These are phyloP conservation scores for Zygogramma bicolorata DNA, from an alignment of 2,888 invertebrate species.

Conservation along the genomic window DNA sequence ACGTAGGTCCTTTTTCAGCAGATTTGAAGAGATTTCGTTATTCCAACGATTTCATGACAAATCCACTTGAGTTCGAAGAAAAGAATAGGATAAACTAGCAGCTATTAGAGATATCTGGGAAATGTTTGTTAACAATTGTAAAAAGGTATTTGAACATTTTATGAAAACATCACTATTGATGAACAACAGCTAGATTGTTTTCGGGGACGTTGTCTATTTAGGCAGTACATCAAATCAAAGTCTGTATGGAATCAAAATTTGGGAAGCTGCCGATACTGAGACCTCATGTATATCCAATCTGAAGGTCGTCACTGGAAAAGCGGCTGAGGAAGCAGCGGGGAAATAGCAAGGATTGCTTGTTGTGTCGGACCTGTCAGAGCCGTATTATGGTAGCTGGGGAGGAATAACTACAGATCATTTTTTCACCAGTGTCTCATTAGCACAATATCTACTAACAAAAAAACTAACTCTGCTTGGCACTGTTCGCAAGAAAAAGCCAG, in stretches of 20 bases:
- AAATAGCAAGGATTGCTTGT: constrained; percentile 39
- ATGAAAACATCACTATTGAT: constrained; percentile 42
- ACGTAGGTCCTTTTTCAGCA: constrained; percentile 19
- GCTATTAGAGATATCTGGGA: constrained; percentile 32
- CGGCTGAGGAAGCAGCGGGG: constrained; percentile 20
- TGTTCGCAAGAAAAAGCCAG: constrained; percentile 27
- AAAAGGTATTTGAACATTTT: constrained; percentile 35
- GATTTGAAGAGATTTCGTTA: constrained; percentile 21
- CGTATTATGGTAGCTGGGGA: constrained; percentile 30
- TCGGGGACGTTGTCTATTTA: constrained; percentile 40
- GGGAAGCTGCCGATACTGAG: constrained; percentile 41
- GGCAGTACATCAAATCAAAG: constrained; percentile 46
- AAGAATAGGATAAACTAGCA: constrained; percentile 33
- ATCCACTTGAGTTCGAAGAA: constrained; percentile 25
- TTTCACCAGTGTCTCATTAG: constrained; percentile 32
- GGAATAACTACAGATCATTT: constrained; percentile 37
- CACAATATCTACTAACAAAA: constrained; percentile 29
- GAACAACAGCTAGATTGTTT: constrained; percentile 42
- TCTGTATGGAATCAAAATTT: too few species aligned
- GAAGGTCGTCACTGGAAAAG: constrained; percentile 42
- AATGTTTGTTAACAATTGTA: constrained; percentile 30
- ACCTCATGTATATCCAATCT: constrained; percentile 44
- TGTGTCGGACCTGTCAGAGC: constrained; percentile 27
- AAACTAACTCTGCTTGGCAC: constrained; percentile 33
- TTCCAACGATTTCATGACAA: constrained; percentile 30